Percentiles rank a stretch among this genome's conserved stretches.
Conservation (phyloP, 2,797 vertebrate genomes). For the Coregonus ussuriensis region DNA sequence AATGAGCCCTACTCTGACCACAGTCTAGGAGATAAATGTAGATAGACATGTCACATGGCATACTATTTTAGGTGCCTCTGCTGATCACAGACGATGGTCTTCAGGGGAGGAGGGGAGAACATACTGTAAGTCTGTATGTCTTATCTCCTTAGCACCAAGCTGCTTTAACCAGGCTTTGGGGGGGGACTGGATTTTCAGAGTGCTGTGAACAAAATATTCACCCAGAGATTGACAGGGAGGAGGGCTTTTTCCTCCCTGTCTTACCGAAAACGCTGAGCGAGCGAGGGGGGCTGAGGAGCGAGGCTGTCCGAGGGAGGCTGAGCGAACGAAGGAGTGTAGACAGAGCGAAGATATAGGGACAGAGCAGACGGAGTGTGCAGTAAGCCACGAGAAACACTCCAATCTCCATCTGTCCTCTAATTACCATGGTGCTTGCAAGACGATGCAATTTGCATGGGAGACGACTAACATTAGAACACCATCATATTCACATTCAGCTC, state of each 20-base stretch:
- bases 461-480: conserved; percentile 24
- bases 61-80: conserved; percentile 41
- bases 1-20: neutral
- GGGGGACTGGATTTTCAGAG: conserved; percentile 42
- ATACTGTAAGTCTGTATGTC: conserved; percentile 25
- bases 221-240: conserved; percentile 42
- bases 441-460: conserved; percentile 39
- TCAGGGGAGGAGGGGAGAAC: conserved; percentile 38
- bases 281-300: neutral
- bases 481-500: conserved; percentile 39
- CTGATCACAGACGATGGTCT: conserved; percentile 45
- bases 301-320: neutral
- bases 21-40: neutral
- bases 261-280: conserved; percentile 28
- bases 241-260: conserved; percentile 20
- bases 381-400: conserved; percentile 46
- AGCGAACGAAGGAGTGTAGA: neutral
- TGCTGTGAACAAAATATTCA: conserved; percentile 50
- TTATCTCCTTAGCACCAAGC: conserved; percentile 62
- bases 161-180: conserved; percentile 51
- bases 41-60: neutral
- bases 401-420: conserved; percentile 44
- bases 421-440: conserved; percentile 39
- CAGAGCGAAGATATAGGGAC: conserved; percentile 7
- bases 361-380: conserved; percentile 42